Evolutionary conservation across 1,140 invertebrate species (phyloP), one percentile per base, ranked within the genome.

Genomic region (Aphaenogaster ashmeadi): DNA sequence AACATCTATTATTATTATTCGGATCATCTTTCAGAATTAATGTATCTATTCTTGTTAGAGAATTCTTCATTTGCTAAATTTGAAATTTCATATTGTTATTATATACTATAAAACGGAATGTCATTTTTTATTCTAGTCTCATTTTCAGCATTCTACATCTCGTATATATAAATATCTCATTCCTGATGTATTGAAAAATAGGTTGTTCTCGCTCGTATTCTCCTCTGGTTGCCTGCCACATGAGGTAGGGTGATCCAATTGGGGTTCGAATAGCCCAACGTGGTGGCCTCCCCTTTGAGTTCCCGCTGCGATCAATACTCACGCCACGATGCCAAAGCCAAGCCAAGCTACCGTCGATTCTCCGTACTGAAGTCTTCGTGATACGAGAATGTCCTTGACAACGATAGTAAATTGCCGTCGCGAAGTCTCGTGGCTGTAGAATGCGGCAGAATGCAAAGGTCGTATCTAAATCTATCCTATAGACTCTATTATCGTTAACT

Each of bases 201-300:
- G 87, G 75, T 77, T 81, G 75, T 56, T 41, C 60, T 44, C 41
- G 18, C 18, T 50, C 18, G 21, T 47, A 50, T 47, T 83, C 74
- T 86, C 69, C 62, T 89, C 87, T 27, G 21, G 85, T 87, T 87
- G 72, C 52, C 78, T 79, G 7, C 85, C 69, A 81, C 69, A 86
- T 79, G 87, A 92, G 87, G 67, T 89, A 87, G 89, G 88, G 87
- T 87, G 91, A 92, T 92, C 91, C 91, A 92, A 92, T 92, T 92
- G 91, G 91, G 90, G 91, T 88, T 92, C 89, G 90, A 91, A 92
- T 88, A 90, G 91, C 85, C 86, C 77, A 91, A 89, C 86, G 89
- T 87, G 91, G 77, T 90, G 83, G 88, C 91, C 90, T 89, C 91
- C 88, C 89, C 91, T 90, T 91, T 88, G 89, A 92, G 84, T 92